Percentiles rank a stretch among this genome's conserved stretches.
phyloP scores from a whole-genome alignment of 2,888 invertebrate genomes.

The Orgyia antiqua region DNA sequence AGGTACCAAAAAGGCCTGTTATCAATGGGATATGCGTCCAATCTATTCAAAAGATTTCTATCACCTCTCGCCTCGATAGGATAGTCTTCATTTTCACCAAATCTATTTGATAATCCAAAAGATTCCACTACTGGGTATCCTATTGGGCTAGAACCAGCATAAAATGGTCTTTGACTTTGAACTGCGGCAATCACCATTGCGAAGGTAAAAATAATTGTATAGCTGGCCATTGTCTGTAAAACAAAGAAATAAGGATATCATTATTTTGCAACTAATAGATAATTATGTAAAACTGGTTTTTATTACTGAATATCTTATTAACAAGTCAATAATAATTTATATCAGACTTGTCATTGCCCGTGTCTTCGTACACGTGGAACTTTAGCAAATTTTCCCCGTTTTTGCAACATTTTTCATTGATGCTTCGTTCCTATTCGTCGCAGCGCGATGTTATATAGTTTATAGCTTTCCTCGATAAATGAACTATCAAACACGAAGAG shows the following conservation, averaged over 20 bases:
- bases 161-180: slow-evolving; percentile 80
- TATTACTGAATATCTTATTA: too few relatives aligned
- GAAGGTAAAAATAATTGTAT: slow-evolving; percentile 36
- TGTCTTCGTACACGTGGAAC: too few relatives aligned
- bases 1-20: slow-evolving; percentile 21
- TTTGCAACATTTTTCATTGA: too few relatives aligned
- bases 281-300: not conserved
- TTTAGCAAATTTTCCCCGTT: too few relatives aligned
- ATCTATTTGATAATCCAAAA: slow-evolving; percentile 58
- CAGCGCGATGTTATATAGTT: too few relatives aligned
- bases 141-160: slow-evolving; percentile 77
- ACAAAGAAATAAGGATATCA: too few relatives aligned
- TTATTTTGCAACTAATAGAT: too few relatives aligned
- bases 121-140: slow-evolving; percentile 78
- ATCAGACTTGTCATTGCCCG: too few relatives aligned
- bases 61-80: slow-evolving; percentile 74
- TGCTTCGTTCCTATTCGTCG: too few relatives aligned
- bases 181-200: slow-evolving; percentile 36
- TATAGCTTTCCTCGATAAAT: too few relatives aligned
- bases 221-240: slow-evolving; percentile 39
- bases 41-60: slow-evolving; percentile 16
- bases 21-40: slow-evolving; percentile 13
- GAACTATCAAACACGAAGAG: too few relatives aligned
- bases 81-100: slow-evolving; percentile 62
- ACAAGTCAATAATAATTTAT: too few relatives aligned